A percentile compares a stretch with the other conserved stretches of the same genome.
phyloP scores from a whole-genome alignment of 2,888 invertebrate genomes.

The Miltochrista miniata region DNA sequence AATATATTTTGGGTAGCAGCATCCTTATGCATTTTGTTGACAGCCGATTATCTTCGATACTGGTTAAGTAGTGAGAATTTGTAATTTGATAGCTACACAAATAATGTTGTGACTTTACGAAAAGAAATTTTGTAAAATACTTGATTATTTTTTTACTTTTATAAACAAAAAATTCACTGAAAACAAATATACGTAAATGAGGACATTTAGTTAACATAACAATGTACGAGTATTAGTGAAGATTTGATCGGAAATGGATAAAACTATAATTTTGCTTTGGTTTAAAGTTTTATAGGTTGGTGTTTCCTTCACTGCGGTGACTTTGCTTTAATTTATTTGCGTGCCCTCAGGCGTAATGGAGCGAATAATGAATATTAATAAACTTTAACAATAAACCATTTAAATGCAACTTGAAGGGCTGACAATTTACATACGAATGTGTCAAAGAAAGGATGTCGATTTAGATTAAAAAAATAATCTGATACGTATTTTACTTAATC shows the following conservation, averaged over 20 bases:
- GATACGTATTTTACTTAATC: constrained; percentile 23
- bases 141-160: not conserved
- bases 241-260: constrained; percentile 27
- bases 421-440: constrained; percentile 47
- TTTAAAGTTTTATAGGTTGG: constrained; percentile 15
- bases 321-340: constrained; percentile 27
- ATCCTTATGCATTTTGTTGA: no score
- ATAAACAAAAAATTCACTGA: not conserved
- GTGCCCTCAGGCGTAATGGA: constrained; percentile 30
- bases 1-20: no score
- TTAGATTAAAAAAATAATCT: constrained; percentile 26
- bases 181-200: constrained; percentile 2
- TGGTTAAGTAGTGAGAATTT: no score
- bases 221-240: not conserved
- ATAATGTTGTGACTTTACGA: no score
- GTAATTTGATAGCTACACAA: no score
- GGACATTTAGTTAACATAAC: not conserved
- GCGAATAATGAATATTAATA: constrained; percentile 45
- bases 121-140: no score
- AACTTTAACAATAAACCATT: constrained; percentile 44
- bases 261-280: constrained; percentile 11
- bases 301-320: constrained; percentile 21
- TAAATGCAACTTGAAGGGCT: constrained; percentile 38
- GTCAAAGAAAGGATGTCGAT: constrained; percentile 29
- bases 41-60: no score